These are phyloP conservation scores for Corvus moneduloides DNA, from an alignment of 2,113 vertebrate genomes.

Conservation along the genomic window DNA sequence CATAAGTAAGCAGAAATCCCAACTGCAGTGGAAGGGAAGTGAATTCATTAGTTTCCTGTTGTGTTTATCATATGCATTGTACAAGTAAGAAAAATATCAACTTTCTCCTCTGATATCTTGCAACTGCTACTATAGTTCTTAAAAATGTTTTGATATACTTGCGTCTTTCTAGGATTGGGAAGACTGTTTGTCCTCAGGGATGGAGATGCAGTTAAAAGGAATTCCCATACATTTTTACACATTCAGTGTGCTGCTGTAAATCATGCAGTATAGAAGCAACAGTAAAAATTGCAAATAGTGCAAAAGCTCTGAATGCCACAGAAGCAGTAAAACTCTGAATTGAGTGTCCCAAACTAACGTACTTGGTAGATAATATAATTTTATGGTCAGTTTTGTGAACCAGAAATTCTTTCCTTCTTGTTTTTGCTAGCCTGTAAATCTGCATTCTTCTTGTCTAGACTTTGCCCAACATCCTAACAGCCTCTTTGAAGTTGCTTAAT, in stretches of 20 bases:
- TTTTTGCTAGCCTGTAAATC: constrained; percentile 56
- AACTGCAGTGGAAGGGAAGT: neutral
- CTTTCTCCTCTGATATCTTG: neutral
- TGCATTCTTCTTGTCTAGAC: constrained; percentile 64
- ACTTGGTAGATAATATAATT: constrained; percentile 37
- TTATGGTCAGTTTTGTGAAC: constrained; percentile 41
- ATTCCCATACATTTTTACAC: neutral
- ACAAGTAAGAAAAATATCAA: neutral
- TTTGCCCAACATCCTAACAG: constrained; percentile 14
- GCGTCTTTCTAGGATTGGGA: neutral
- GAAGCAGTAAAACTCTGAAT: constrained; percentile 21
- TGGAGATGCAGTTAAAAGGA: neutral
- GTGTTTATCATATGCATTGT: neutral
- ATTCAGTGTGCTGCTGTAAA: neutral
- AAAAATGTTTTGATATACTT: neutral
- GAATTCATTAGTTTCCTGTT: neutral
- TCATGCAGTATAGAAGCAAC: neutral
- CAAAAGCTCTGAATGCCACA: neutral
- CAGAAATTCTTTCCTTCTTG: constrained; percentile 47
- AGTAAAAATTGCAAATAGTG: neutral
- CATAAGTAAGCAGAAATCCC: neutral
- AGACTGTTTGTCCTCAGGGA: neutral
- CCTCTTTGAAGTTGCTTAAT: constrained; percentile 52
- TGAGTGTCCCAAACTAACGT: neutral
- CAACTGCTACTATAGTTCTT: neutral